Evolutionary conservation across 2,113 vertebrate genomes (phyloP), one percentile per base, ranked within the genome.

Genomic region (Ahaetulla prasina): DNA sequence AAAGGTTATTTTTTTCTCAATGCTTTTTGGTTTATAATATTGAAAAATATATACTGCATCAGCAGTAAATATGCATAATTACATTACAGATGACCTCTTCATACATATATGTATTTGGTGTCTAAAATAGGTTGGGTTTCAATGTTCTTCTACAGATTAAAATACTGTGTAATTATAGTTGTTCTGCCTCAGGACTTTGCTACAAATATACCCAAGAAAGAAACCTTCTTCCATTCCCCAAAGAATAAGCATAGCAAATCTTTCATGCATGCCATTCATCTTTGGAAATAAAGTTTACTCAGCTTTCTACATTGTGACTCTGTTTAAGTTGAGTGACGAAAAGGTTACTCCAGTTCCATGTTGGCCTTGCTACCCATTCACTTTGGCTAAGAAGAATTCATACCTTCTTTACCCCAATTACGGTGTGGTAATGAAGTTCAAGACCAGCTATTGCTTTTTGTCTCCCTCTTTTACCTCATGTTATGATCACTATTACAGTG

Each of bases 1-100:
- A 94, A 93, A 93, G 55, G 88, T 89, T 87, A 63, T 23, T 49
- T 93, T 95, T 60, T 94, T 94, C 80, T 8, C 90, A 92, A 92
- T 92, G 91, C 55, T 50, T 50, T 87, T 91, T 89, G 7, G 22
- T 85, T 39, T 85, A 92, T 92, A 57, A 85, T 43, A 52, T 43
- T 85, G 5, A 90, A 89, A 85, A 6, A 47, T 4, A 23, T 74
- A 50, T 35, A 52, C 60, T 7, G 94, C 94, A 90, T 94, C 86
- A 91, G n/a, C 57, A 5, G 1, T 23, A 30, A 68, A 22, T 9
- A 6, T 1, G 1, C 25, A 89, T 91, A 0, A 20, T 87, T 91
- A 9, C 12, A 91, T 94, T 74, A 74, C 8, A 86, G 49, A 45
- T 45, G 47, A 45, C 53, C 87, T 85, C 89, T 55, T 47, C 3